Evolutionary conservation across 2,888 invertebrate species (phyloP), one percentile per base, ranked within the genome.

Genomic region (Isotomurus palustris): DNA sequence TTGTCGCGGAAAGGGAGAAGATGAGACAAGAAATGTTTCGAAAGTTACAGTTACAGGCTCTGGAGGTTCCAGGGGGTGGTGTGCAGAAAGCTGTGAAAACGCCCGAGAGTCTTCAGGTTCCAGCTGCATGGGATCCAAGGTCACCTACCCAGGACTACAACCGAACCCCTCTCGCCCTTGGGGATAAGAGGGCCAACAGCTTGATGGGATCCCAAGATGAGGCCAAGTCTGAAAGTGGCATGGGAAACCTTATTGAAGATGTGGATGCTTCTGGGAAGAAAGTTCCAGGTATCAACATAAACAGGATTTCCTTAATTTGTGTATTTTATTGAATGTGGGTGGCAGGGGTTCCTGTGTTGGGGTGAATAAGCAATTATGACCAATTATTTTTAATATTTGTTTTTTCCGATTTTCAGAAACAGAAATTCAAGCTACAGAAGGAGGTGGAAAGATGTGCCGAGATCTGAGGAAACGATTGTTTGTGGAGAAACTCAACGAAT

Each of bases 111-210:
- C 43, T 55, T 24, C 45, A 56, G 8, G 21, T 53, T 35, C 48
- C 38, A 6, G 17, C 38, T 22, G 49, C 24, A 32, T 58, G 64
- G 47, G 68, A 68, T 45, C 68, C 68, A 3, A 40, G 68, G 32
- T 66, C 66, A 17, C 68, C 68, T 12, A 66, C 58, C 40, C 49
- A 52, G 19, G 64, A 64, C 38, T 66, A 66, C 41, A 51, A 45
- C n/a, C 52, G 68, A 40, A 68, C 68, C 4, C 68, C 68, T 2
- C 58, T 68, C 41, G 51, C 61, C 17, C 21, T 55, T 4, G 27
- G 27, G n/a, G 29, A 47, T 4, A 44, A 14, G 29, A 45, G 36
- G 5, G 27, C 3, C 6, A 22, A 22, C 22, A 22, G 14, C 10
- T n/a, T n/a, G n/a, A n/a, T n/a, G n/a, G n/a, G n/a, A n/a, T n/a